Evolutionary conservation across 2,797 vertebrate species (phyloP).

Genomic region (Spea hammondii): DNA sequence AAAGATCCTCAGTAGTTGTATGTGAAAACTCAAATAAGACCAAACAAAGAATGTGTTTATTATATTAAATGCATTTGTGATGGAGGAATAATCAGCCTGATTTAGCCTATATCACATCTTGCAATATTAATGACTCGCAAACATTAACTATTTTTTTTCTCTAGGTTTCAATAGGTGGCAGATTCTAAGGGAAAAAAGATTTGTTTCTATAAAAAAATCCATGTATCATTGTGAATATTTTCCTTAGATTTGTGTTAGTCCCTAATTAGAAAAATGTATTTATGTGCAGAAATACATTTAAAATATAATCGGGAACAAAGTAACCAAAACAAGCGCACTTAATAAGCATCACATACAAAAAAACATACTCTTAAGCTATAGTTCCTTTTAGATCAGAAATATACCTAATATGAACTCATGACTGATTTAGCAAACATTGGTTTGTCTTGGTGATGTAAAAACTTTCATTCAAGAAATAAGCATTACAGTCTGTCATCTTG

Average conservation of each 20-base stretch:
- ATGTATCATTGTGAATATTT: neutral
- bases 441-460: no score
- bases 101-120: conserved; percentile 38
- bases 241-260: neutral
- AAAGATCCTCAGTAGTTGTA: conserved; percentile 4
- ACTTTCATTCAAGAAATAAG: no score
- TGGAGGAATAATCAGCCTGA: conserved; percentile 41
- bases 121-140: conserved; percentile 30
- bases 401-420: no score
- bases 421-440: no score
- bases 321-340: no score
- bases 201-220: conserved; percentile 8
- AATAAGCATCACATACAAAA: no score
- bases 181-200: conserved; percentile 3
- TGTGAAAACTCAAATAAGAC: conserved; percentile 13
- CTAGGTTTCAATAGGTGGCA: conserved; percentile 2
- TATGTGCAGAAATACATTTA: neutral
- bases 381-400: no score
- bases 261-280: neutral
- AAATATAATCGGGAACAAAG: no score
- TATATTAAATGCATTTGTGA: conserved; percentile 33
- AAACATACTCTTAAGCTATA: no score
- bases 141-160: conserved; percentile 16
- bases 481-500: no score
- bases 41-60: conserved; percentile 12